Percentiles rank a stretch among this genome's conserved stretches.
Conservation (phyloP, 2,113 vertebrate genomes). For the Rana temporaria region DNA sequence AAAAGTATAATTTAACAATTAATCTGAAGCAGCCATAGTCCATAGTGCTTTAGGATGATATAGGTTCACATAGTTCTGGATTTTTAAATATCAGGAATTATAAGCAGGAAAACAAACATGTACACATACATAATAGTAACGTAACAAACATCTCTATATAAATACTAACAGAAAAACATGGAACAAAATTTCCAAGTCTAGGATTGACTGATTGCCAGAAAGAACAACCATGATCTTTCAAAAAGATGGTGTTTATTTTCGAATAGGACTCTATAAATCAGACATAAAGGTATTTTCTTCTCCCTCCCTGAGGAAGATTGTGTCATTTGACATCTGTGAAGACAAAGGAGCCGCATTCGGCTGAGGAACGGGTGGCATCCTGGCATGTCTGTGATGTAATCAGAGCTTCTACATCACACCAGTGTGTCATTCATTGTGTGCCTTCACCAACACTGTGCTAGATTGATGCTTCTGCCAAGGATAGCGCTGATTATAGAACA, state of each 20-base stretch:
- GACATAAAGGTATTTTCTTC: constrained; percentile 15
- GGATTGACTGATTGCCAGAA: constrained; percentile 26
- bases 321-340: constrained; percentile 54
- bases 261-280: constrained; percentile 57
- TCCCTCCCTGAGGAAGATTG: constrained; percentile 46
- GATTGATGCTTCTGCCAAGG: constrained; percentile 81
- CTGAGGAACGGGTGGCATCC: constrained; percentile 42
- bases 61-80: too few relatives aligned
- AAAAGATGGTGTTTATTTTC: constrained; percentile 57
- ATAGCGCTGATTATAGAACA: constrained; percentile 83
- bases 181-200: background rate
- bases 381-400: constrained; percentile 72
- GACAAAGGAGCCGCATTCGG: constrained; percentile 5
- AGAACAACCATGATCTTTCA: constrained; percentile 32
- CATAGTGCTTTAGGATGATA: too few relatives aligned
- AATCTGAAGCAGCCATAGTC: too few relatives aligned
- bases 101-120: too few relatives aligned
- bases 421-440: constrained; percentile 69
- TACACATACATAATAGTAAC: too few relatives aligned
- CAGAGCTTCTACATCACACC: constrained; percentile 74
- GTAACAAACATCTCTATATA: too few relatives aligned
- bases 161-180: background rate
- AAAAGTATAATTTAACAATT: too few relatives aligned
- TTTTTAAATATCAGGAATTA: too few relatives aligned
- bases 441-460: constrained; percentile 71